Evolutionary conservation across 2,113 vertebrate genomes (phyloP).

Genomic region (Nematolebias whitei): DNA sequence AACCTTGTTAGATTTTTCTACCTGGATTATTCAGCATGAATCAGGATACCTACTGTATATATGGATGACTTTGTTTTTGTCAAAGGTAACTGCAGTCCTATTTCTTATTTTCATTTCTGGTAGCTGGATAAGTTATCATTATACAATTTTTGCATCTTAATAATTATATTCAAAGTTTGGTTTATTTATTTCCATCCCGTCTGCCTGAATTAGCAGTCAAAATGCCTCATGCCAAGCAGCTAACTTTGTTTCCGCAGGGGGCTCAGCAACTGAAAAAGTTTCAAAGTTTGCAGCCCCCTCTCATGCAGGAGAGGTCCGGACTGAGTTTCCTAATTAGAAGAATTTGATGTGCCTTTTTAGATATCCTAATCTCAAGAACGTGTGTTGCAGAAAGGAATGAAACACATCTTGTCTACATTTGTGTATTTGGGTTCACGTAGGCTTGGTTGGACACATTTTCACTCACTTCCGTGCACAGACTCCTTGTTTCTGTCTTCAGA

Average conservation of each 20-base stretch:
- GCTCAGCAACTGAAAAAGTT: constrained; percentile 40
- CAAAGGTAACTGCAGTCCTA: neutral
- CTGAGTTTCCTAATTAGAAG: constrained; percentile 31
- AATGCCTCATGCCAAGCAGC: too few species aligned
- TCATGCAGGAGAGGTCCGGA: constrained; percentile 1
- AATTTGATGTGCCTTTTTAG: constrained; percentile 25
- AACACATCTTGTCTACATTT: neutral
- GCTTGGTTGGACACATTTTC: constrained; percentile 21
- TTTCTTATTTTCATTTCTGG: too few species aligned
- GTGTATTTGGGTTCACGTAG: neutral
- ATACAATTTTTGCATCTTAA: neutral
- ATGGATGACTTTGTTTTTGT: too few species aligned
- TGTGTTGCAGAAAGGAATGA: neutral
- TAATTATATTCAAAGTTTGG: constrained; percentile 20
- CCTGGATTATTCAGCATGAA: too few species aligned
- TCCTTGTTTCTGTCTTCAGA: constrained; percentile 28
- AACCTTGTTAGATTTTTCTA: too few species aligned
- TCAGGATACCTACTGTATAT: too few species aligned
- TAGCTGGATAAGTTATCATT: neutral
- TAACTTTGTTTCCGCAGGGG: constrained; percentile 32
- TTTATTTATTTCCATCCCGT: constrained; percentile 3
- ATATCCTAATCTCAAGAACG: constrained; percentile 20
- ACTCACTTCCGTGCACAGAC: constrained; percentile 10
- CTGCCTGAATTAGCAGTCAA: constrained; percentile 12
- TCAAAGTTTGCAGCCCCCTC: constrained; percentile 20